Conservation (phyloP, 2,888 invertebrate species). For the Bellardia pandia region DNA sequence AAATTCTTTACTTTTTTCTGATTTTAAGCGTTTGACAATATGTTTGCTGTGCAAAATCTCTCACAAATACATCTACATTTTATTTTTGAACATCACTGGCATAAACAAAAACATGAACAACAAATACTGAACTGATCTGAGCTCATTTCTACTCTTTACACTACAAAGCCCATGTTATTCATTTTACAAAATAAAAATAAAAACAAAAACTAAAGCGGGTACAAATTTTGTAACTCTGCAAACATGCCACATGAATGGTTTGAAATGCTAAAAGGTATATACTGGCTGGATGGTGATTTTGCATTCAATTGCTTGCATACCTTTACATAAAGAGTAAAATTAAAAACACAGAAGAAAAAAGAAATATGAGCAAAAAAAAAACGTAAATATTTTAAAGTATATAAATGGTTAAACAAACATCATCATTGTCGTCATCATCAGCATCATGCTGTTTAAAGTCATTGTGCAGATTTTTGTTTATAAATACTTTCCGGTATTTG, state of each 20-base stretch:
- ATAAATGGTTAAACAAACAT: conserved; percentile 53
- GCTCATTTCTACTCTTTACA: conserved; percentile 21
- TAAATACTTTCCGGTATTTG: conserved; percentile 38
- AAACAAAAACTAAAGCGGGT: conserved; percentile 38
- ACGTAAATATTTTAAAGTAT: conserved; percentile 29
- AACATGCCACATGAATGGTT: conserved; percentile 45
- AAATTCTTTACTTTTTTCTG: too few relatives aligned
- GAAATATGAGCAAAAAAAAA: background rate
- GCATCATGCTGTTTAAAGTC: conserved; percentile 42
- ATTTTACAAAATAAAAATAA: background rate
- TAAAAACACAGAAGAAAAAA: background rate
- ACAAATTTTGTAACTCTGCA: conserved; percentile 35
- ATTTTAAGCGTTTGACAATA: too few relatives aligned
- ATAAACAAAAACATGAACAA: conserved; percentile 15
- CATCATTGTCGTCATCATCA: conserved; percentile 39
- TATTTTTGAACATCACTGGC: too few relatives aligned
- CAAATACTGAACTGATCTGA: conserved; percentile 43
- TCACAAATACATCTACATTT: too few relatives aligned
- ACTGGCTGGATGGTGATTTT: conserved; percentile 15
- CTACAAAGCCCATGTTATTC: conserved; percentile 47
- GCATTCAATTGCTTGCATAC: conserved; percentile 53
- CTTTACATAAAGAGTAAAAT: conserved; percentile 35
- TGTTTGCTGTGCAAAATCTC: too few relatives aligned
- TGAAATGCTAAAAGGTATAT: conserved; percentile 5
- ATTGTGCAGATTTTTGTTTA: conserved; percentile 49